Percentiles rank a stretch among this genome's conserved stretches.
Evolutionary conservation across 2,113 vertebrate genomes (phyloP).

Genomic region (Archocentrus centrarchus): DNA sequence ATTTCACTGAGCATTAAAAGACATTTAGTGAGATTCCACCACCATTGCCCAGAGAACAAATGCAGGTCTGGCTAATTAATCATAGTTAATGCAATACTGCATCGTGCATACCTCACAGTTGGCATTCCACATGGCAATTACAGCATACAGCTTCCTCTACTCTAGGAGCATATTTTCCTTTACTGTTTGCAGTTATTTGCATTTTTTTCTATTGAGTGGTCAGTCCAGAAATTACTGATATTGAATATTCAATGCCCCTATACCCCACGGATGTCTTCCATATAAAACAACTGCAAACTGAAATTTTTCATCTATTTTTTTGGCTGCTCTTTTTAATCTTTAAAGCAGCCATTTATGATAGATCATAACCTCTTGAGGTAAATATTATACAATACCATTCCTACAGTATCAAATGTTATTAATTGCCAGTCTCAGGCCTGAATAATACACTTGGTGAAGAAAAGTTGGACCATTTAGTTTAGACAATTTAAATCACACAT

Average conservation of each 20-base stretch:
- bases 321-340: slow-evolving; percentile 19
- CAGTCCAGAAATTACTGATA: slow-evolving; percentile 63
- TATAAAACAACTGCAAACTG: slow-evolving; percentile 28
- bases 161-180: slow-evolving; percentile 63
- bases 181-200: slow-evolving; percentile 67
- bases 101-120: slow-evolving; percentile 71
- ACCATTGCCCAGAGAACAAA: slow-evolving; percentile 79
- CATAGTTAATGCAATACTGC: slow-evolving; percentile 78
- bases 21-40: slow-evolving; percentile 76
- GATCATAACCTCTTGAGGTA: neutral
- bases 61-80: slow-evolving; percentile 77
- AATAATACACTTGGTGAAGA: slow-evolving; percentile 20
- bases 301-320: slow-evolving; percentile 17
- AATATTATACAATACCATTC: neutral
- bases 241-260: slow-evolving; percentile 54
- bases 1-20: slow-evolving; percentile 77
- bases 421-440: neutral
- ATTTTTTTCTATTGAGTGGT: slow-evolving; percentile 54
- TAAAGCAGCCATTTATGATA: neutral
- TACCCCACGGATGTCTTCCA: slow-evolving; percentile 42
- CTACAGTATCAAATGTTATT: neutral
- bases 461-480: slow-evolving; percentile 24
- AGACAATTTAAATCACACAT: slow-evolving; percentile 34
- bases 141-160: slow-evolving; percentile 65
- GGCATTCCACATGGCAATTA: slow-evolving; percentile 78